Evolutionary conservation across 2,113 vertebrate genomes (phyloP).

Genomic region (Erythrolamprus reginae): DNA sequence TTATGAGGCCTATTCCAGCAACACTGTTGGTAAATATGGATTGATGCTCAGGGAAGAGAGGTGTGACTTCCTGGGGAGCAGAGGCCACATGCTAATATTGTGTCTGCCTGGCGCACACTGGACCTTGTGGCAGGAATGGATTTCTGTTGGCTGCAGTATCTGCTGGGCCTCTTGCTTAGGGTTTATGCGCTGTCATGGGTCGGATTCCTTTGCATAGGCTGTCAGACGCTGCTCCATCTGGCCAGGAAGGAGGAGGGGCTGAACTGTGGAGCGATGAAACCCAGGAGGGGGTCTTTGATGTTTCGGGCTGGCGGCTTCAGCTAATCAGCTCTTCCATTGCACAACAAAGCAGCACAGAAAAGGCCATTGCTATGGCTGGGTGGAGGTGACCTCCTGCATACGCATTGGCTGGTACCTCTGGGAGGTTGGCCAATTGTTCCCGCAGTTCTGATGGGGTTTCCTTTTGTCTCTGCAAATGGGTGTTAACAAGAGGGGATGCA

Average conservation of each 20-base stretch:
- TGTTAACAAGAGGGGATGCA: background rate
- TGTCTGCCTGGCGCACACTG: background rate
- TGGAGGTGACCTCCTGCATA: background rate
- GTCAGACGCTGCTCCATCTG: slow-evolving; percentile 1
- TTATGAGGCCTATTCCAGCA: background rate
- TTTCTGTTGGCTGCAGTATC: background rate
- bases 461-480: slow-evolving; percentile 9
- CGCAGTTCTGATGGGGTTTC: background rate
- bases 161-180: background rate
- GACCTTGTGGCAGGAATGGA: background rate
- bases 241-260: background rate
- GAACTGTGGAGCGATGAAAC: background rate
- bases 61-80: background rate
- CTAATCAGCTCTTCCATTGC: background rate
- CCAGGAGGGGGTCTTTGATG: background rate
- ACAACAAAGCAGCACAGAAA: slow-evolving; percentile 11
- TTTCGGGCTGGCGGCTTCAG: background rate
- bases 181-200: background rate
- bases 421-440: background rate
- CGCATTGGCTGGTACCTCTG: background rate
- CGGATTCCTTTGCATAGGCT: slow-evolving; percentile 2
- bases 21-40: background rate
- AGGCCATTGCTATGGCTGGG: background rate
- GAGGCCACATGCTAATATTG: background rate
- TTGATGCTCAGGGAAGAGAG: background rate